phyloP scores from a whole-genome alignment of 2,113 vertebrate genomes.

The Amblyornis subalaris region DNA sequence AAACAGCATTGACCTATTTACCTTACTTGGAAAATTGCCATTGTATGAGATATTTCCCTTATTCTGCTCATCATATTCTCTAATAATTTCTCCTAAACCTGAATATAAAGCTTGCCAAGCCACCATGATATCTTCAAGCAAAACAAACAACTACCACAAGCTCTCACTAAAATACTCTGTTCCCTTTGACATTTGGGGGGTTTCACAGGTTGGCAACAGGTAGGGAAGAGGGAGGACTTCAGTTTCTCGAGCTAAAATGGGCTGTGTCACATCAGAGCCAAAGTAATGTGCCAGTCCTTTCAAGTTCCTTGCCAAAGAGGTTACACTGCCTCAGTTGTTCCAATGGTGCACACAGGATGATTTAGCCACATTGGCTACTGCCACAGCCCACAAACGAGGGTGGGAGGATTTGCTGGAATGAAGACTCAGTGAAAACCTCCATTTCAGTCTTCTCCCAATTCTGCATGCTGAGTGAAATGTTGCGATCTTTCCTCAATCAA shows the following conservation, averaged over 20 bases:
- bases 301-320: background rate
- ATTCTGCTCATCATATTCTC: background rate
- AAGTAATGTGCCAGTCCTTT: background rate
- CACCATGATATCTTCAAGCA: background rate
- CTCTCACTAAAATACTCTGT: background rate
- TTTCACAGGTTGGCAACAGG: background rate
- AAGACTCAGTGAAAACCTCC: background rate
- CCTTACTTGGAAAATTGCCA: background rate
- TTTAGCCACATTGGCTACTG: background rate
- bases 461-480: background rate
- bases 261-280: background rate
- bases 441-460: background rate
- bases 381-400: background rate
- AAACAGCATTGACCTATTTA: background rate
- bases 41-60: background rate
- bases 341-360: fast-evolving
- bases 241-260: background rate
- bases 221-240: background rate
- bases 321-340: background rate
- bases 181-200: background rate
- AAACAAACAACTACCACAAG: background rate
- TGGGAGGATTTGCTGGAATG: background rate
- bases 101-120: background rate
- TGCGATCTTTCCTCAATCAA: background rate
- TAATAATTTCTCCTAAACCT: background rate